phyloP scores from a whole-genome alignment of 2,113 vertebrate genomes.

The Platichthys flesus region DNA sequence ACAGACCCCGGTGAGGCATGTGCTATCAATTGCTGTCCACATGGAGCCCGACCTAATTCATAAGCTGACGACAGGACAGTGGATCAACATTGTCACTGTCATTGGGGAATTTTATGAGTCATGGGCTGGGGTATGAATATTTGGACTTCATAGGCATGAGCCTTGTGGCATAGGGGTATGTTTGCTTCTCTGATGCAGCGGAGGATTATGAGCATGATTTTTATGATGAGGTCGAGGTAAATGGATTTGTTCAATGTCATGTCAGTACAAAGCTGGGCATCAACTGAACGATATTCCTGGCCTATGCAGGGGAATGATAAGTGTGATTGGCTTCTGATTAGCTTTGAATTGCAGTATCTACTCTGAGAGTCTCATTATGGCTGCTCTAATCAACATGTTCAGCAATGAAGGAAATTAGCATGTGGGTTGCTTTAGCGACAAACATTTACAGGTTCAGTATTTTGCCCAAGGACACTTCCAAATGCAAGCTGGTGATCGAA shows the following conservation, averaged over 20 bases:
- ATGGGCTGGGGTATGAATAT: conserved; percentile 54
- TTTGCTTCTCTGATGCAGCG: conserved; percentile 24
- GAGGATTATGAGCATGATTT: conserved; percentile 51
- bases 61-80: conserved; percentile 70
- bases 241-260: conserved; percentile 60
- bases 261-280: conserved; percentile 36
- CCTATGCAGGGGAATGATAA: conserved; percentile 10
- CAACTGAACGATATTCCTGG: conserved; percentile 16
- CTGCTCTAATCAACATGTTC: neutral
- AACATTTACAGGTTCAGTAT: no score
- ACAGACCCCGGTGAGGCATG: conserved; percentile 52
- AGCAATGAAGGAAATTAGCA: neutral
- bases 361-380: neutral
- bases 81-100: conserved; percentile 74
- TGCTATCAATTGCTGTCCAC: conserved; percentile 54
- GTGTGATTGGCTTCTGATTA: conserved; percentile 25
- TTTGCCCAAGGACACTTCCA: no score
- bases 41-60: conserved; percentile 65
- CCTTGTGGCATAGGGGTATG: conserved; percentile 33
- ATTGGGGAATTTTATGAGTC: conserved; percentile 72
- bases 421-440: neutral
- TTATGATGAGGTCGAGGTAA: conserved; percentile 45
- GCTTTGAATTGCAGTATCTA: conserved; percentile 11
- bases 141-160: conserved; percentile 54
- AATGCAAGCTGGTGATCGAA: no score